Evolutionary conservation across 2,797 vertebrate species (phyloP).

Genomic region (Cryptoprocta ferox): DNA sequence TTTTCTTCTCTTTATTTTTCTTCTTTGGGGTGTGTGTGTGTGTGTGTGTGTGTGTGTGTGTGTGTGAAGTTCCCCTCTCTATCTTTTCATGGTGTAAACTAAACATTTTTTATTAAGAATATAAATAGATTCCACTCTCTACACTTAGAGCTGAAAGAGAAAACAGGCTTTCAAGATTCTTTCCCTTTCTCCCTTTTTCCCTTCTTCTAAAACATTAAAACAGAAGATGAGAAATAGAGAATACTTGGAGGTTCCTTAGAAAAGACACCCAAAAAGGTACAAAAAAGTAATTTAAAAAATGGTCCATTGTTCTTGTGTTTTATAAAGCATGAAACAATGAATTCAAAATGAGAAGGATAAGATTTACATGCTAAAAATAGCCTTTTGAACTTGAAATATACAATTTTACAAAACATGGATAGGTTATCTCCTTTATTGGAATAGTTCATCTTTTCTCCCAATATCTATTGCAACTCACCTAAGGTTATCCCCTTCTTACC

Average conservation of each 20-base stretch:
- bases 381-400: neutral
- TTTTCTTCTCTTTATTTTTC: too few species aligned
- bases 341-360: neutral
- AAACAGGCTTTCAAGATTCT: neutral
- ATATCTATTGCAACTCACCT: neutral
- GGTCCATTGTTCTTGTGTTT: neutral
- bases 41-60: neutral
- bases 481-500: neutral
- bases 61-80: neutral
- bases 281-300: neutral
- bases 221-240: neutral
- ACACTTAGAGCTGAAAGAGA: neutral
- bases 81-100: neutral
- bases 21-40: neutral
- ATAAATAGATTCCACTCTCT: neutral
- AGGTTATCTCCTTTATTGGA: neutral
- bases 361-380: neutral
- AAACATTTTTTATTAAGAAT: neutral
- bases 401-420: neutral
- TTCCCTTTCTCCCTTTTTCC: accelerated
- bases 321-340: neutral
- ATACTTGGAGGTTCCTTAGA: neutral
- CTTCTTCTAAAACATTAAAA: neutral
- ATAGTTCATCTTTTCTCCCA: neutral
- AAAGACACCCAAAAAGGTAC: neutral